Evolutionary conservation across 2,888 invertebrate genomes (phyloP).

Genomic region (Limulus polyphemus): DNA sequence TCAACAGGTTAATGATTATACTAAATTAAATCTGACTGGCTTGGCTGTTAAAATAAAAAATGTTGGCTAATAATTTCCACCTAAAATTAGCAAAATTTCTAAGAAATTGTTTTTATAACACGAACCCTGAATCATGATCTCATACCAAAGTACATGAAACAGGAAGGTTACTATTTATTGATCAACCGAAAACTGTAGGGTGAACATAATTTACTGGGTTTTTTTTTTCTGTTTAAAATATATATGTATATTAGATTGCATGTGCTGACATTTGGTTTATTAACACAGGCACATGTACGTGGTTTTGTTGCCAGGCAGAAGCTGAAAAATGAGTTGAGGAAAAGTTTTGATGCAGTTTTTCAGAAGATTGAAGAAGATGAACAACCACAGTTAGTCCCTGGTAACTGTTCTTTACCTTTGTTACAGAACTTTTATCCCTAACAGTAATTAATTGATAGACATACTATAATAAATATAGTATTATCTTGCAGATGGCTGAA

Average conservation of each 20-base stretch:
- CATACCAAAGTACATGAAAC: too few species aligned
- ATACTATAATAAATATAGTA: too few species aligned
- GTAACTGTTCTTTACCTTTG: conserved; percentile 19
- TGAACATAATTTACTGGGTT: conserved; percentile 1
- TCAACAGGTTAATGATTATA: too few species aligned
- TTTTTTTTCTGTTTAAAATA: background rate
- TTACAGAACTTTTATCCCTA: too few species aligned
- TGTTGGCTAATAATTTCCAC: too few species aligned
- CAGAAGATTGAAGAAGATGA: conserved; percentile 44
- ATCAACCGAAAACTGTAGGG: conserved; percentile 1
- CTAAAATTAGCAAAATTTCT: too few species aligned
- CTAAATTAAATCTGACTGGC: too few species aligned
- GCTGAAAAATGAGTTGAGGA: conserved; percentile 30
- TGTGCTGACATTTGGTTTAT: conserved; percentile 29
- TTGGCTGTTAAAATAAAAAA: too few species aligned
- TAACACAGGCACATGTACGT: conserved; percentile 30
- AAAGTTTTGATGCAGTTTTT: conserved; percentile 61
- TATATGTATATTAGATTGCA: background rate
- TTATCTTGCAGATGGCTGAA: too few species aligned
- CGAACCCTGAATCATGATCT: too few species aligned
- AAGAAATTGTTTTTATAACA: too few species aligned
- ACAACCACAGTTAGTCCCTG: conserved; percentile 40
- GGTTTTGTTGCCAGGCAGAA: conserved; percentile 30
- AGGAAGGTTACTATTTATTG: background rate
- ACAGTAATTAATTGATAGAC: too few species aligned